phyloP scores from a whole-genome alignment of 2,797 vertebrate genomes.

The Muscicapa comitata region DNA sequence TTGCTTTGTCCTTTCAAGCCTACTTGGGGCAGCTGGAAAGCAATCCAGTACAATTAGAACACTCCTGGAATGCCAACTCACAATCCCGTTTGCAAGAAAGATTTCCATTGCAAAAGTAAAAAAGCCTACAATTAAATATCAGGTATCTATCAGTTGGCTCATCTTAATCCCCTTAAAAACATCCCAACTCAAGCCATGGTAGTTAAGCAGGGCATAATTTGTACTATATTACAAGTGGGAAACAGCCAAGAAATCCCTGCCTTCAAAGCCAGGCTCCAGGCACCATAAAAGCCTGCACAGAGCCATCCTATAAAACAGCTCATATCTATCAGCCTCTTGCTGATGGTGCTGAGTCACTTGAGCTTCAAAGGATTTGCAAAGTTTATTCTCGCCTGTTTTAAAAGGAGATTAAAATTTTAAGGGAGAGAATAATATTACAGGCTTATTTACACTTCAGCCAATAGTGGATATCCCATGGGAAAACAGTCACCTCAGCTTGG shows the following conservation, averaged over 20 bases:
- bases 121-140: neutral
- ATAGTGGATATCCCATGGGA: neutral
- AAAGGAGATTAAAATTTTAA: neutral
- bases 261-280: neutral
- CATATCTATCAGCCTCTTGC: neutral
- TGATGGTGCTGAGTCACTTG: neutral
- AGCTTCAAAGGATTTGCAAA: neutral
- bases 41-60: neutral
- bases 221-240: neutral
- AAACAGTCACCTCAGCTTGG: neutral
- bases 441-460: neutral
- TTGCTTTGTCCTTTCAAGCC: neutral
- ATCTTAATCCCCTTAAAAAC: neutral
- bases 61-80: neutral
- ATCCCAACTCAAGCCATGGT: neutral
- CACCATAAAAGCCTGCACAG: neutral
- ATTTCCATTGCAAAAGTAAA: neutral
- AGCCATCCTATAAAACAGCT: neutral
- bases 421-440: neutral
- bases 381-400: neutral
- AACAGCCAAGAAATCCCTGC: neutral
- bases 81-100: neutral
- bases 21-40: neutral
- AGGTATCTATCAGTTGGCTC: neutral
- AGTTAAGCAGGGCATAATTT: neutral